Conservation (phyloP, 2,888 invertebrate genomes). For the Argyra leucocephala region DNA sequence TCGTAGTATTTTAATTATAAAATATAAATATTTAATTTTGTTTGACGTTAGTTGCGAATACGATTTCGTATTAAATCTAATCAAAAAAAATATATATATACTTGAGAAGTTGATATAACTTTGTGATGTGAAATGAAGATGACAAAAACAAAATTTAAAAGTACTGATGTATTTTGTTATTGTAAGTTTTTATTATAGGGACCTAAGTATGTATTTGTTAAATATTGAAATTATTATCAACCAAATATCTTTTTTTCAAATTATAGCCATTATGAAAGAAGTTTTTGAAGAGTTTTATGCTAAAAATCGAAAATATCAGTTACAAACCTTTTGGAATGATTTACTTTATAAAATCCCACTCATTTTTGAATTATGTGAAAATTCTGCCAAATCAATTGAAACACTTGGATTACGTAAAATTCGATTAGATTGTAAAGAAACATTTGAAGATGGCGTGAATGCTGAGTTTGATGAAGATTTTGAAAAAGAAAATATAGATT, state of each 20-base stretch:
- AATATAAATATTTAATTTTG: neutral
- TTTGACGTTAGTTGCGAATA: neutral
- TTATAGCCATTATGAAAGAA: slow-evolving; percentile 51
- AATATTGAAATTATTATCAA: neutral
- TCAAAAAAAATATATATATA: neutral
- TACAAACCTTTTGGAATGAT: slow-evolving; percentile 68
- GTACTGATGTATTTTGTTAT: slow-evolving; percentile 82
- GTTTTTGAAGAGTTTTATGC: slow-evolving; percentile 59
- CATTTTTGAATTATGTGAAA: slow-evolving; percentile 39
- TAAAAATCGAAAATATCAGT: slow-evolving; percentile 54
- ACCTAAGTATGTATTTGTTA: slow-evolving; percentile 4
- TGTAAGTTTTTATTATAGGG: slow-evolving; percentile 55
- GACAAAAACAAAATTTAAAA: slow-evolving; percentile 30
- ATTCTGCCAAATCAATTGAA: slow-evolving; percentile 24
- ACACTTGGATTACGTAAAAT: neutral
- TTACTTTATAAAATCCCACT: slow-evolving; percentile 43
- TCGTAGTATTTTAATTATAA: no score
- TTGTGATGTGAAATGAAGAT: slow-evolving; percentile 19
- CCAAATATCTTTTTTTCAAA: no score
- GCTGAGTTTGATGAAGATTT: slow-evolving; percentile 12
- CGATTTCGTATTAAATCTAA: neutral
- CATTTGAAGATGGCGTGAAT: slow-evolving; percentile 5
- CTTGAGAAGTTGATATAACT: neutral
- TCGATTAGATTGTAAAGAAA: neutral
- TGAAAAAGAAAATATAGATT: slow-evolving; percentile 15